phyloP scores from a whole-genome alignment of 2,797 vertebrate genomes.

The Acanthiza pusilla region DNA sequence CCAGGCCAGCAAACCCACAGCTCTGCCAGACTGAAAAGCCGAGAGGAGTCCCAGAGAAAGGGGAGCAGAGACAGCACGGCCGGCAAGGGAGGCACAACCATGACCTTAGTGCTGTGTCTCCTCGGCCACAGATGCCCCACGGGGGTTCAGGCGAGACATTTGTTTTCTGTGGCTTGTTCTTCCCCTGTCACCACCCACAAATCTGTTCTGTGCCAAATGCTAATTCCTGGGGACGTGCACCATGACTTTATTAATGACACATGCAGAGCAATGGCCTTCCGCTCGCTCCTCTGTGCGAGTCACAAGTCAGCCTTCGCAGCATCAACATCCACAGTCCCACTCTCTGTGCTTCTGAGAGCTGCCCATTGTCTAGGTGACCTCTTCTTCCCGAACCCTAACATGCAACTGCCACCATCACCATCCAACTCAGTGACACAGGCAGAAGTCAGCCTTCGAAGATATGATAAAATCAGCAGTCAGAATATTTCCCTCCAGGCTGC shows the following conservation, averaged over 20 bases:
- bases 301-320: neutral
- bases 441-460: neutral
- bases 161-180: neutral
- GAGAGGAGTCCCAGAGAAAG: neutral
- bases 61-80: neutral
- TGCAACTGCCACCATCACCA: neutral
- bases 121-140: neutral
- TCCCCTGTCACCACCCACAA: neutral
- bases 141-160: neutral
- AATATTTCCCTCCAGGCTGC: neutral
- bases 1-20: neutral
- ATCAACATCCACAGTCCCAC: neutral
- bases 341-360: neutral
- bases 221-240: neutral
- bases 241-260: neutral
- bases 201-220: neutral
- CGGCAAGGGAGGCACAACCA: neutral
- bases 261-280: neutral
- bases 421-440: neutral
- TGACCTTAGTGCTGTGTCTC: rapidly evolving
- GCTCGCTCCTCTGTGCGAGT: rapidly evolving
- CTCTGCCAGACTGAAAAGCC: neutral
- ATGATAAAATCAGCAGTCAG: neutral
- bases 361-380: too few relatives aligned
- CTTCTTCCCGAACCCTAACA: neutral